Base-by-base conservation (phyloP, 2,888 invertebrate species). In the Boloria selene region DNA sequence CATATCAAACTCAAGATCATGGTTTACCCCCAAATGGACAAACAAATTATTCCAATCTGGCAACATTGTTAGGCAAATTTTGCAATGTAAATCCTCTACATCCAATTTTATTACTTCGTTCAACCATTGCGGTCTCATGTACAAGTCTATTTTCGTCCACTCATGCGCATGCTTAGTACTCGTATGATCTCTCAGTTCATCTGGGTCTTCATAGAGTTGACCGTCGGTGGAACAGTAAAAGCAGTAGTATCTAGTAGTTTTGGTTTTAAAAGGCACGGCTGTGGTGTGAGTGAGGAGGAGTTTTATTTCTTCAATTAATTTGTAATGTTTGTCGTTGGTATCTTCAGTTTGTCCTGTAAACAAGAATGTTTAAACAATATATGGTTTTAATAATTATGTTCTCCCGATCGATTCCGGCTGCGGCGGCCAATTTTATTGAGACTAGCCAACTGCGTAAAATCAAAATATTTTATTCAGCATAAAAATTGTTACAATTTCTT, bases 31-130 rank as follows among this genome's bases (percentile, higher is more conserved):
- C 0, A 90, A 68, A 67, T 90, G 90, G 5, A 69, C 68, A 17
- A 89, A 81, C 79, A 86, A 79, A 0, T 80, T 76, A 13, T 79
- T 79, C 90, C 90, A 90, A 0, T 74, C 71, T 0, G 67, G 52
- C 0, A 82, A 74, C 0, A 70, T 56, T 0, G 42, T 47, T 2
- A 73, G 72, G 59, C 88, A 89, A 0, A 77, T 74, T 0, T 73
- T 79, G 68, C 90, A 90, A 0, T 75, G 66, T 0, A 87, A 68
- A 22, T 81, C 74, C 0, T 79, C 66, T 0, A 87, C 78, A 13
- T 90, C 90, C 0, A 90, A 42, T 68, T 85, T 85, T 0, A 89
- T 44, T 0, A 84, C 76, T 67, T 89, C 87, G 60, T 90, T 84
- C 17, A 74, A 44, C 75, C 78, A 83, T 0, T 75, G 68, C 0